Conservation (phyloP, 2,888 invertebrate species). For the Trachelus iudaicus region DNA sequence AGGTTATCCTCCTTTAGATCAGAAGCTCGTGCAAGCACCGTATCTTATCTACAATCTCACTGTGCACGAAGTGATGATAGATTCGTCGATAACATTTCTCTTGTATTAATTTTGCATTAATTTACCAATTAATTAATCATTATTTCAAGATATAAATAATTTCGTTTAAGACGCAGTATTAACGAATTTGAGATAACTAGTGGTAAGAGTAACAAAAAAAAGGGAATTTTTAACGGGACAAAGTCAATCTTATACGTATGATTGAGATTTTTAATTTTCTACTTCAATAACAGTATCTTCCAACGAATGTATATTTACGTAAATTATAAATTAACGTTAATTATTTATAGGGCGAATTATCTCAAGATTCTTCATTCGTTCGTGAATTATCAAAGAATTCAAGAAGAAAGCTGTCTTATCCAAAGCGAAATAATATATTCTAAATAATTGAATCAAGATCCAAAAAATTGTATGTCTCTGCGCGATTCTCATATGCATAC, state of each 20-base stretch:
- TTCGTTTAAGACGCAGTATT: neutral
- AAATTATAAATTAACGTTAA: neutral
- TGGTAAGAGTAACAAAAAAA: neutral
- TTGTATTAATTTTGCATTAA: neutral
- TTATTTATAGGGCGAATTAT: neutral
- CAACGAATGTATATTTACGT: neutral
- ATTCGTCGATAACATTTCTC: neutral
- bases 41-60: neutral
- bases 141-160: neutral
- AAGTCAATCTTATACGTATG: neutral
- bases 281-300: neutral
- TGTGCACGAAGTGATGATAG: neutral
- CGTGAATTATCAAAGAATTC: neutral
- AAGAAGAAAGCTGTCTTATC: neutral
- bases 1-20: neutral
- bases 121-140: neutral
- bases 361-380: neutral
- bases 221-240: neutral
- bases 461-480: neutral
- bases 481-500: neutral
- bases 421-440: neutral
- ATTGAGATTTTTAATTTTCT: neutral
- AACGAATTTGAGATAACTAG: neutral
- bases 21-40: neutral
- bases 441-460: neutral